These are phyloP conservation scores for Sphaerodactylus townsendi DNA, from an alignment of 2,113 vertebrate species.

Conservation along the genomic window DNA sequence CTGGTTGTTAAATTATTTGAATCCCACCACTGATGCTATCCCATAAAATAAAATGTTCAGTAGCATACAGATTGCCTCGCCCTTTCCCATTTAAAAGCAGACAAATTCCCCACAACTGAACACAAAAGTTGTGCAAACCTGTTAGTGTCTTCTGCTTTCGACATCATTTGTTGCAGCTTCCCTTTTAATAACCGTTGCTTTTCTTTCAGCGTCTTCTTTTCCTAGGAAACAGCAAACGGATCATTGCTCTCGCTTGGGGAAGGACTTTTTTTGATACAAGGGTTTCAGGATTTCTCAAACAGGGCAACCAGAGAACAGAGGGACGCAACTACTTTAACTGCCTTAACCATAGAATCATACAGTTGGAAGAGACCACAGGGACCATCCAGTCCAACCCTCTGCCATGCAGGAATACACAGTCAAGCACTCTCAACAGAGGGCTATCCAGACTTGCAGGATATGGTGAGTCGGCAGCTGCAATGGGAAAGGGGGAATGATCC, in stretches of 20 bases:
- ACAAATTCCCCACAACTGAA: not conserved
- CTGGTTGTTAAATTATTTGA: too few relatives aligned
- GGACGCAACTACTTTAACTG: not conserved
- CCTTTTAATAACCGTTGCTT: constrained; percentile 67
- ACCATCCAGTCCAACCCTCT: too few relatives aligned
- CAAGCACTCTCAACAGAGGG: too few relatives aligned
- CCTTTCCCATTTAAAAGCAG: not conserved
- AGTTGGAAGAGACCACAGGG: too few relatives aligned
- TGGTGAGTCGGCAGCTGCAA: too few relatives aligned
- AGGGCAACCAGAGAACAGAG: not conserved
- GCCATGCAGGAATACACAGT: too few relatives aligned
- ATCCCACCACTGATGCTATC: too few relatives aligned
- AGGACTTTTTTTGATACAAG: accelerated
- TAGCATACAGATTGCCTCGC: not conserved
- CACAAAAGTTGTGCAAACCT: constrained; percentile 52
- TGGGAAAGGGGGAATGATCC: too few relatives aligned
- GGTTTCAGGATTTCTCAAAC: accelerated
- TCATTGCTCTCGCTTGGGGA: accelerated
- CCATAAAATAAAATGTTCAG: not conserved
- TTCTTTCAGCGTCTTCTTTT: constrained; percentile 68
- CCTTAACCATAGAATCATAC: too few relatives aligned
- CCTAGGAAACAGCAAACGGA: constrained; percentile 54
- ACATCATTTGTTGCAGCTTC: constrained; percentile 60
- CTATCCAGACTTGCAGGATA: too few relatives aligned
- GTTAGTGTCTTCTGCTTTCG: constrained; percentile 23